phyloP scores from a whole-genome alignment of 2,797 vertebrate species.

The Mormyrops boulengeri region DNA sequence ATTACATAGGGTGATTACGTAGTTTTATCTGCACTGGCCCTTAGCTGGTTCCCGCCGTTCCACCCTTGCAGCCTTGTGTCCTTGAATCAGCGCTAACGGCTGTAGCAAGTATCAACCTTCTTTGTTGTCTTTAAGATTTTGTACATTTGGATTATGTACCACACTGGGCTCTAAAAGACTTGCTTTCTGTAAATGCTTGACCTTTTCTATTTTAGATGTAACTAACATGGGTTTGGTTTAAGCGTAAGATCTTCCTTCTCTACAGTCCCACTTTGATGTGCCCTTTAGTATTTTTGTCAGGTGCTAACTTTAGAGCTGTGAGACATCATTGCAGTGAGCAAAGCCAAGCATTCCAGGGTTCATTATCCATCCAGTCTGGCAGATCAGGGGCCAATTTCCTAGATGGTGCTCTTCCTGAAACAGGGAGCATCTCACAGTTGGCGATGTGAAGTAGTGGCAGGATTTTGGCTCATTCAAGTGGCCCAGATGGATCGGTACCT shows the following conservation, averaged over 20 bases:
- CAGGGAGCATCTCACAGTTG: background rate
- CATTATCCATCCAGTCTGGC: constrained; percentile 28
- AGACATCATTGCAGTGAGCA: background rate
- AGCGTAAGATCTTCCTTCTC: background rate
- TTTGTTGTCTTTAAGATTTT: background rate
- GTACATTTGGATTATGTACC: background rate
- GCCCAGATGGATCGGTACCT: background rate
- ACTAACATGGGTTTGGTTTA: background rate
- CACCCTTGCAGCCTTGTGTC: background rate
- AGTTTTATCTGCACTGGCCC: background rate
- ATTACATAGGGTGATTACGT: background rate
- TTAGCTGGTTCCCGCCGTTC: background rate
- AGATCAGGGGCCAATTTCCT: background rate
- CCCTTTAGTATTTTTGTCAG: constrained; percentile 15
- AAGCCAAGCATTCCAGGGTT: background rate
- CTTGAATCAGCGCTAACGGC: background rate
- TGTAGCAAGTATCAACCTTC: background rate
- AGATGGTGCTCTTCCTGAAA: background rate
- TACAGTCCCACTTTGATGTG: constrained; percentile 13
- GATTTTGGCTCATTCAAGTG: background rate
- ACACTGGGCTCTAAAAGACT: background rate
- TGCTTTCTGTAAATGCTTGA: background rate
- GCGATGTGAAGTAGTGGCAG: background rate
- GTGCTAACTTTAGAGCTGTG: background rate
- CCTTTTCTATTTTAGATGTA: background rate